Percentiles rank a stretch among this genome's conserved stretches.
phyloP scores from a whole-genome alignment of 2,113 vertebrate species.

The Burhinus bistriatus region DNA sequence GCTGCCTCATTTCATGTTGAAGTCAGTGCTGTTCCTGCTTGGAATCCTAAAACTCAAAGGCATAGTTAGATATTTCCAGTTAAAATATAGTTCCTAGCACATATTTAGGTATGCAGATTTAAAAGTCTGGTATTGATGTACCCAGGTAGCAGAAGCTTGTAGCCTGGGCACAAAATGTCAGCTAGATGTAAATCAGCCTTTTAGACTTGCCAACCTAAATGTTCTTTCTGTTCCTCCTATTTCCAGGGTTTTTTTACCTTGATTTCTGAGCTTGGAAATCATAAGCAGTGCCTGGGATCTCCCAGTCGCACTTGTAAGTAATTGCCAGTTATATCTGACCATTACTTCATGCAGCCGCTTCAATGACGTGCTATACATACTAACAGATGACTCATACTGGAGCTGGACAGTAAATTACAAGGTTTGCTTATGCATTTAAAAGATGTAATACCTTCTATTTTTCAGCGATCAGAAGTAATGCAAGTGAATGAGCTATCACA shows the following conservation, averaged over 20 bases:
- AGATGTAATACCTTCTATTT: neutral
- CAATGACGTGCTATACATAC: neutral
- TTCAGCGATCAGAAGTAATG: neutral
- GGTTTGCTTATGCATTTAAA: neutral
- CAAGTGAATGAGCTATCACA: neutral
- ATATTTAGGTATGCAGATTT: neutral
- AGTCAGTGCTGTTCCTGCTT: neutral
- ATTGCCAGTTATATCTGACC: neutral
- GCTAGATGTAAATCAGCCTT: neutral
- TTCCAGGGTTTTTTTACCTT: neutral
- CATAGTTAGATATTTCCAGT: neutral
- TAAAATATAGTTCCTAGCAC: neutral
- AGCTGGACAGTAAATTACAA: slow-evolving; percentile 13
- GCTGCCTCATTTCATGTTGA: neutral
- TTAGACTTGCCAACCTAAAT: neutral
- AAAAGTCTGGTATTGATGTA: neutral
- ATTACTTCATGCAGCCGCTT: neutral
- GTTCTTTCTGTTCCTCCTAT: neutral
- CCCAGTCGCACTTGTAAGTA: neutral
- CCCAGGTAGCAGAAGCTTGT: neutral
- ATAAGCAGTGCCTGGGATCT: neutral
- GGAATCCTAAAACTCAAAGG: neutral
- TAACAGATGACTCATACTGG: neutral
- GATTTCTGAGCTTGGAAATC: neutral
- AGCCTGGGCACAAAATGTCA: neutral